Evolutionary conservation across 2,888 invertebrate genomes (phyloP).

Genomic region (Zygaena filipendulae): DNA sequence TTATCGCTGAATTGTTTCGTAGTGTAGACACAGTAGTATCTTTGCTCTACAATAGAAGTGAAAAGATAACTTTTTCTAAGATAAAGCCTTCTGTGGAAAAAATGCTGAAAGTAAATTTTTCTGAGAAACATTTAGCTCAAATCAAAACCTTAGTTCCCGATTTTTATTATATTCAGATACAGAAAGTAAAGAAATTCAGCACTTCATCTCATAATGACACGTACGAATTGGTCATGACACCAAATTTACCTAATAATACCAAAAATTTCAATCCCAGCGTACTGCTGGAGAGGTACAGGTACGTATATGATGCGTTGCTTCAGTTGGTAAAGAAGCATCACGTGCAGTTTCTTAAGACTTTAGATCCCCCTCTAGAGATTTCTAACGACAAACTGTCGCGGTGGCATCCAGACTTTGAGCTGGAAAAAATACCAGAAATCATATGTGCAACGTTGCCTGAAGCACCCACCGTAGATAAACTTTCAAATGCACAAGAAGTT

Average conservation of each 20-base stretch:
- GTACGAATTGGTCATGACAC: constrained; percentile 78
- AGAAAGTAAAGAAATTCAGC: constrained; percentile 77
- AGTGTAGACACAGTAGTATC: constrained; percentile 86
- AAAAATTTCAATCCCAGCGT: constrained; percentile 78
- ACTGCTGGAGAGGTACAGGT: constrained; percentile 76
- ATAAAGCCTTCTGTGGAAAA: constrained; percentile 89
- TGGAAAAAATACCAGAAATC: constrained; percentile 85
- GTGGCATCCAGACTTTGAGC: constrained; percentile 93
- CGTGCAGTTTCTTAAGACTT: constrained; percentile 75
- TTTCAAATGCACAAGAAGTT: constrained; percentile 85
- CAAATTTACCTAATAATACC: constrained; percentile 68
- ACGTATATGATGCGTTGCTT: constrained; percentile 77
- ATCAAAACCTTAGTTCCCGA: constrained; percentile 86
- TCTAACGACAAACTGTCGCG: constrained; percentile 79
- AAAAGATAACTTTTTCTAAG: constrained; percentile 88
- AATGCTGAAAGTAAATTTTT: constrained; percentile 85
- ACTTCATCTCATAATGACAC: constrained; percentile 73
- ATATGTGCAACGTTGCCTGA: constrained; percentile 77
- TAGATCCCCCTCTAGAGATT: constrained; percentile 83
- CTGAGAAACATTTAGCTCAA: constrained; percentile 80
- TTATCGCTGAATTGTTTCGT: constrained; percentile 85
- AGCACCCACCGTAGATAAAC: constrained; percentile 76
- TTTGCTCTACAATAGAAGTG: constrained; percentile 88
- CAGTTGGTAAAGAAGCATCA: constrained; percentile 80
- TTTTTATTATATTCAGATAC: constrained; percentile 79